Evolutionary conservation across 2,888 invertebrate species (phyloP), one percentile per base, ranked within the genome.

Genomic region (Monochamus alternatus): DNA sequence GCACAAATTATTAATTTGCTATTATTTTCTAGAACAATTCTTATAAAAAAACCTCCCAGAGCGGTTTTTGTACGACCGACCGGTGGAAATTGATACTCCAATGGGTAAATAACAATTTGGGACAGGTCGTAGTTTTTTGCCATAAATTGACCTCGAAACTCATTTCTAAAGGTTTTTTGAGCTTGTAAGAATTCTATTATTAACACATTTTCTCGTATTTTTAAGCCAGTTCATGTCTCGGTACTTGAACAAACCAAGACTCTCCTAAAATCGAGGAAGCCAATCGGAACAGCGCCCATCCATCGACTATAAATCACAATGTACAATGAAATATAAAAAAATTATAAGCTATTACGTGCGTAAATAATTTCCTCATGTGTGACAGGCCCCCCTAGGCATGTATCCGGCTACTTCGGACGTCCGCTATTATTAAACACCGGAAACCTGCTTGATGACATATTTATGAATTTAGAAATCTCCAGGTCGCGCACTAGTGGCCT

Each of bases 381-480:
- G 80, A 80, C 82, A 82, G 76, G 74, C 77, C 78, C 74, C 66
- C 78, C 68, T 22, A 66, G 78, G 76, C 81, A 80, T 80, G 77
- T 80, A 81, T 83, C 83, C 83, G 83, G 83, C 82, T 81, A 83
- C 79, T 66, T 70, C 52, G 78, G 78, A 76, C 78, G 63, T 75
- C 76, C 78, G 78, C 75, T 78, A 77, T 78, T 78, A 78, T 79
- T 76, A 74, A 65, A 75, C 69, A 68, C 66, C 76, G 77, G 78
- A 79, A 78, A 76, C 73, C 65, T 73, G 72, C 72, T 69, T 74
- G 76, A 73, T 59, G 74, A 72, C 74, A 78, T 78, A 76, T 62
- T 73, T 77, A 76, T 79, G 77, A 77, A 77, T 74, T 76, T 73
- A 75, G 71, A 79, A 76, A 76, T 76, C 72, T 76, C 62, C 31